Evolutionary conservation across 2,113 vertebrate genomes (phyloP).

Genomic region (Tenebrosternarchus preto): DNA sequence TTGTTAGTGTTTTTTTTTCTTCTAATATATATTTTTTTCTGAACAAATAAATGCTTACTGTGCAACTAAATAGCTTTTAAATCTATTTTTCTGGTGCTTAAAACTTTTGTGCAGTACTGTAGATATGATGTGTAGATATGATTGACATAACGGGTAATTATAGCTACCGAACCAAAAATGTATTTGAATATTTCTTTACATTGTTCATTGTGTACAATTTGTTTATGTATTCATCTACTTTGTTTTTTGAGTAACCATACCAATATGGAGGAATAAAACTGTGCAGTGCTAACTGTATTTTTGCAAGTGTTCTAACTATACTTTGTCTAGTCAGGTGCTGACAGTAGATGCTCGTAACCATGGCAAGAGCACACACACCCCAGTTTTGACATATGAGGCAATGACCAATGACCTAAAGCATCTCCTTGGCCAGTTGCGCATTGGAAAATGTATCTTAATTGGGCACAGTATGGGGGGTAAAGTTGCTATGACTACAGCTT

Average conservation of each 20-base stretch:
- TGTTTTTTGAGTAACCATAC: too few relatives aligned
- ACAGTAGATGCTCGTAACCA: slow-evolving; percentile 93
- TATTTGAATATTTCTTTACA: too few relatives aligned
- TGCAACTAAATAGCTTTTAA: too few relatives aligned
- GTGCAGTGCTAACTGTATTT: slow-evolving; percentile 24
- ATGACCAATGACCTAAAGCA: slow-evolving; percentile 86
- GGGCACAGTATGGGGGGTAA: slow-evolving; percentile 99
- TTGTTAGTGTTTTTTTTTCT: too few relatives aligned
- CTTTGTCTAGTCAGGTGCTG: slow-evolving; percentile 85
- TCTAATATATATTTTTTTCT: too few relatives aligned
- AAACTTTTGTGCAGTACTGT: too few relatives aligned
- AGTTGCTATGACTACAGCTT: slow-evolving; percentile 86
- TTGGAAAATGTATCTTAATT: slow-evolving; percentile 83
- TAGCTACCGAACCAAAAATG: neutral
- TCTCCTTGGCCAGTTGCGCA: slow-evolving; percentile 79
- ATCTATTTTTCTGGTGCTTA: too few relatives aligned
- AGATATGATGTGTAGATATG: neutral
- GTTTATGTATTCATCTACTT: too few relatives aligned
- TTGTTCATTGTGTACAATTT: too few relatives aligned
- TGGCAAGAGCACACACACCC: slow-evolving; percentile 85
- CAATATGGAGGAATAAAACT: too few relatives aligned
- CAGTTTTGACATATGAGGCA: slow-evolving; percentile 81
- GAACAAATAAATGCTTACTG: too few relatives aligned
- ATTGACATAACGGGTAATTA: neutral
- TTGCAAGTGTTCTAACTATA: slow-evolving; percentile 67